Percentiles rank a stretch among this genome's conserved stretches.
These are phyloP conservation scores for Drosophila suzukii DNA, from an alignment of 1,140 invertebrate species.

Conservation along the genomic window DNA sequence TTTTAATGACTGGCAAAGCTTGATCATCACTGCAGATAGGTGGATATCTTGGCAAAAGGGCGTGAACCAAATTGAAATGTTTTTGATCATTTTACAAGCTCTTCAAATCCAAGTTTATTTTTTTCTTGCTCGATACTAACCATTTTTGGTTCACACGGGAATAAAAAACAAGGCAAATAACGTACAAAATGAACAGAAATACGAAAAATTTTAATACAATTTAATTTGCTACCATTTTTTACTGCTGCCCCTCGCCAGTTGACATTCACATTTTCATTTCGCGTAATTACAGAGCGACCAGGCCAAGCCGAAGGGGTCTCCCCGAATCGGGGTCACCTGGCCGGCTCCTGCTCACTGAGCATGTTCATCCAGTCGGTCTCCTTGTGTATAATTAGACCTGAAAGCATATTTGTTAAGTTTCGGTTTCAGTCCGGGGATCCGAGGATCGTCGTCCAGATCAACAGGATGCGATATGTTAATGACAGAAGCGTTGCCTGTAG, in stretches of 20 bases:
- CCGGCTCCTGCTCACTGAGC: slow-evolving; percentile 54
- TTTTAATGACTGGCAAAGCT: slow-evolving; percentile 36
- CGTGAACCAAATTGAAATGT: slow-evolving; percentile 66
- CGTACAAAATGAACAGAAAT: slow-evolving; percentile 42
- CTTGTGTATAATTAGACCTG: slow-evolving; percentile 74
- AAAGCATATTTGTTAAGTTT: slow-evolving; percentile 81
- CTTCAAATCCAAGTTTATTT: slow-evolving; percentile 19
- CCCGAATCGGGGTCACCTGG: slow-evolving; percentile 62
- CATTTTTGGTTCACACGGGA: slow-evolving; percentile 60
- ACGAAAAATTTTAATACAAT: slow-evolving; percentile 74
- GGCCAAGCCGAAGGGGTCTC: slow-evolving; percentile 29
- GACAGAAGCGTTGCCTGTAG: slow-evolving; percentile 49
- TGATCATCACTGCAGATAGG: slow-evolving; percentile 55
- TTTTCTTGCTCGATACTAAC: not conserved
- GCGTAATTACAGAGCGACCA: slow-evolving; percentile 63
- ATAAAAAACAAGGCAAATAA: slow-evolving; percentile 30
- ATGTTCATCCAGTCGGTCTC: slow-evolving; percentile 48
- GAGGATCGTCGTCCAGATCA: slow-evolving; percentile 51
- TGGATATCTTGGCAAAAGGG: slow-evolving; percentile 29
- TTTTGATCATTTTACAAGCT: slow-evolving; percentile 47
- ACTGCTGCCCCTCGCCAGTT: slow-evolving; percentile 33
- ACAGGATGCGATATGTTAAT: slow-evolving; percentile 80
- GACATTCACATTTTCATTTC: slow-evolving; percentile 77
- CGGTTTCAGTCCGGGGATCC: slow-evolving; percentile 25
- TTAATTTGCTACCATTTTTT: slow-evolving; percentile 74